A percentile compares a stretch with the other conserved stretches of the same genome.
phyloP scores from a whole-genome alignment of 1,140 invertebrate genomes.

The Diorhabda carinulata region DNA sequence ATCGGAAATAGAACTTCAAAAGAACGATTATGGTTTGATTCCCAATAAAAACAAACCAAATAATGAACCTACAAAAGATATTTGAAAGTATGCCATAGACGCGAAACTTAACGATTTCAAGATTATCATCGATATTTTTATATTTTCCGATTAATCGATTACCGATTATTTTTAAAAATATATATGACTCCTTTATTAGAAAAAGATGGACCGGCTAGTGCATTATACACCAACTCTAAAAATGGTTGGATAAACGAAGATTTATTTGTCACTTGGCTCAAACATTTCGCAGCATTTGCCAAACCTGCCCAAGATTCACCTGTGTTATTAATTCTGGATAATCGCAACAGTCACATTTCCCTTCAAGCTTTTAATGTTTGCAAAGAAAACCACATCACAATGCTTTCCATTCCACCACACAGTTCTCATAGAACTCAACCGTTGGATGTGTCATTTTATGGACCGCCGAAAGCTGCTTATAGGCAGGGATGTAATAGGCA shows the following conservation, averaged over 20 bases:
- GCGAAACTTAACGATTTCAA: too few relatives aligned
- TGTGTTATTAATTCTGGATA: conserved; percentile 8
- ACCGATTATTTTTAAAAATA: too few relatives aligned
- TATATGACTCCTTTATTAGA: conserved; percentile 30
- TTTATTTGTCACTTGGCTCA: conserved; percentile 37
- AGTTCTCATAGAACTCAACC: conserved; percentile 37
- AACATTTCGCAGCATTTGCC: conserved; percentile 3
- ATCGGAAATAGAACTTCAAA: too few relatives aligned
- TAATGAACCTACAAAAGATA: too few relatives aligned
- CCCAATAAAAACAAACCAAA: too few relatives aligned
- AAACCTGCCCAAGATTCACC: conserved; percentile 6
- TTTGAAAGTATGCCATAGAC: too few relatives aligned
- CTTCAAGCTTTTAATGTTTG: not conserved
- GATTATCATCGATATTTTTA: too few relatives aligned
- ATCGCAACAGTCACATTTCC: not conserved
- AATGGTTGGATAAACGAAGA: conserved; percentile 43
- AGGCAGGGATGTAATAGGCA: not conserved
- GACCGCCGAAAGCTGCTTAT: conserved; percentile 16
- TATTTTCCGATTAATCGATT: too few relatives aligned
- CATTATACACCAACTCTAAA: conserved; percentile 37
- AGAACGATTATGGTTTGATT: too few relatives aligned
- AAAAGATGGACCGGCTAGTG: conserved; percentile 40
- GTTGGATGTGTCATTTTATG: conserved; percentile 39
- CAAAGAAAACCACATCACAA: conserved; percentile 22
- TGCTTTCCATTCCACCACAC: conserved; percentile 24